Conservation (phyloP, 2,797 vertebrate species). For the Leptoclinus maculatus region DNA sequence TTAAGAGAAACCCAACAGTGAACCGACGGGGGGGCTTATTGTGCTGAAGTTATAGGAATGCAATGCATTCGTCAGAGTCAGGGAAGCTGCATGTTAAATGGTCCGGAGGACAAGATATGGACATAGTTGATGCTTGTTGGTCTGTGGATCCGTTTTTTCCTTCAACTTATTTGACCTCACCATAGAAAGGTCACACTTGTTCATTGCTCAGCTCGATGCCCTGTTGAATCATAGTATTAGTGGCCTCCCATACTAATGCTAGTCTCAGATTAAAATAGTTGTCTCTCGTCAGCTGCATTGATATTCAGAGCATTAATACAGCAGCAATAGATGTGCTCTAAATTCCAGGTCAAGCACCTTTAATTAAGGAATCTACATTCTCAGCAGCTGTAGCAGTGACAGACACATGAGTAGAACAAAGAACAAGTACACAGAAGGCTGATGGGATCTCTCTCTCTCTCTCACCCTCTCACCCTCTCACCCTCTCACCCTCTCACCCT, state of each 20-base stretch:
- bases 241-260: neutral
- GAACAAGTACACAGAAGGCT: constrained; percentile 1
- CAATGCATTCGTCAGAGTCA: neutral
- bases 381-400: neutral
- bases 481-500: neutral
- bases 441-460: constrained; percentile 1
- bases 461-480: constrained; percentile 3
- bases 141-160: neutral
- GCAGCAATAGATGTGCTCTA: neutral
- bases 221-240: neutral
- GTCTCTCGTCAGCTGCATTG: neutral
- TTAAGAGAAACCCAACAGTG: neutral
- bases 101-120: neutral
- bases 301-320: neutral
- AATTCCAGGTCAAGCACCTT: neutral
- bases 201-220: neutral
- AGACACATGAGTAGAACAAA: neutral
- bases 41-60: neutral
- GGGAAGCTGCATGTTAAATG: neutral
- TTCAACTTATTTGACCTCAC: neutral
- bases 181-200: neutral
- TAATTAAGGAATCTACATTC: neutral
- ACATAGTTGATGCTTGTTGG: neutral
- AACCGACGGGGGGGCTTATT: neutral
- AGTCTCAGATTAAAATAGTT: neutral